Conservation (phyloP, 2,888 invertebrate genomes). For the Lagria hirta region DNA sequence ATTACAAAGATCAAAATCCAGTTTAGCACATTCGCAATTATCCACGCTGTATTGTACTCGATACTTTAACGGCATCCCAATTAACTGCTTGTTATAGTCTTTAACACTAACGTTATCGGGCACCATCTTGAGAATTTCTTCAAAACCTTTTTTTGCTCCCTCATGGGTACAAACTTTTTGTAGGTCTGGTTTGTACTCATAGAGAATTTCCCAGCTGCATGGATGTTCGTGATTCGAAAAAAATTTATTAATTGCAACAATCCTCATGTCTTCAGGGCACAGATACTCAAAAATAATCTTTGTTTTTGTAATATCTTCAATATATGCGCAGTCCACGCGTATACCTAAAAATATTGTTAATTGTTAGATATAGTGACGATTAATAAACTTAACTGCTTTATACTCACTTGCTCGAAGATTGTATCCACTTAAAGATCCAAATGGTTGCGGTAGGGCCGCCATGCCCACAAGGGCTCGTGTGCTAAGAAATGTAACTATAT, state of each 20-base stretch:
- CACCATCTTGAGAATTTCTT: conserved; percentile 15
- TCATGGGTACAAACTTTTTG: conserved; percentile 18
- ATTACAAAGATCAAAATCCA: conserved; percentile 17
- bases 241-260: conserved; percentile 15
- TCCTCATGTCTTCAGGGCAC: conserved; percentile 16
- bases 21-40: conserved; percentile 14
- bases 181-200: conserved; percentile 13
- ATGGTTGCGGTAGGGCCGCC: conserved; percentile 14
- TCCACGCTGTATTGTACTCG: conserved; percentile 16
- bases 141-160: conserved; percentile 14
- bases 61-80: conserved; percentile 15
- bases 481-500: conserved; percentile 18
- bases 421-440: conserved; percentile 15
- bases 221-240: conserved; percentile 16
- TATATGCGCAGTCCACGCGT: conserved; percentile 17
- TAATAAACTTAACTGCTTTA: conserved; percentile 18
- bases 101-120: conserved; percentile 17
- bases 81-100: conserved; percentile 14
- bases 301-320: conserved; percentile 15
- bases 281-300: conserved; percentile 16
- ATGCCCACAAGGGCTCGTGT: conserved; percentile 18
- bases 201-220: conserved; percentile 17
- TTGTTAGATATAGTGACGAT: conserved; percentile 18
- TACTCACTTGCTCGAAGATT: conserved; percentile 17
- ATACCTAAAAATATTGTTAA: conserved; percentile 17